Percentiles rank a stretch among this genome's conserved stretches.
phyloP scores from a whole-genome alignment of 2,888 invertebrate species.

The Phania funesta region DNA sequence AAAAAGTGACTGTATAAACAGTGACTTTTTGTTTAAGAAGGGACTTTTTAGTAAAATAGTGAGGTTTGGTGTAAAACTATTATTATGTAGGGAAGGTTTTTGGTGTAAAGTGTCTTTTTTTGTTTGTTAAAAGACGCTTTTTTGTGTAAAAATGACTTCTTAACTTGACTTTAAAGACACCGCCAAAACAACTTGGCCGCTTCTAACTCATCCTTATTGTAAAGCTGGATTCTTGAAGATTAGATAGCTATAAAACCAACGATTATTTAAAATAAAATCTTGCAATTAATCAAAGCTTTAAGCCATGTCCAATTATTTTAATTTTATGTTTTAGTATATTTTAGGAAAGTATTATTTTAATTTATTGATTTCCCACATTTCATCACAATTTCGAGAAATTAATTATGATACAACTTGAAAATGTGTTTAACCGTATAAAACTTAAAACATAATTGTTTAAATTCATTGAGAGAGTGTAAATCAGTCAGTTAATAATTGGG shows the following conservation, averaged over 20 bases:
- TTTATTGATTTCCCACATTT: constrained; percentile 3
- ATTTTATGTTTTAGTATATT: neutral
- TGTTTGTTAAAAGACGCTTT: too few relatives aligned
- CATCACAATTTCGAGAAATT: constrained; percentile 35
- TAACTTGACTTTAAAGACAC: too few relatives aligned
- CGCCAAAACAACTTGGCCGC: too few relatives aligned
- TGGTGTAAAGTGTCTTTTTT: too few relatives aligned
- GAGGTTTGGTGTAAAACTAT: too few relatives aligned
- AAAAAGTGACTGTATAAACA: too few relatives aligned
- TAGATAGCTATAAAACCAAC: neutral
- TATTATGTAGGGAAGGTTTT: too few relatives aligned
- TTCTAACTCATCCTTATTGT: too few relatives aligned
- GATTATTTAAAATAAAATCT: neutral
- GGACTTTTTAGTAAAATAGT: too few relatives aligned
- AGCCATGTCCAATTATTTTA: constrained; percentile 5
- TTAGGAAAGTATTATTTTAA: neutral
- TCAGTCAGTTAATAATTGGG: neutral
- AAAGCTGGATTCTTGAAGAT: too few relatives aligned
- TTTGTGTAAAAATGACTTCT: too few relatives aligned
- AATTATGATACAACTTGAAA: constrained; percentile 45
- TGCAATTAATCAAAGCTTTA: constrained; percentile 17
- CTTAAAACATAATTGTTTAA: neutral
- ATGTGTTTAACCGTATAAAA: constrained; percentile 16
- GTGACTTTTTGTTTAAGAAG: too few relatives aligned
- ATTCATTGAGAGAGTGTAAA: neutral